Evolutionary conservation across 2,888 invertebrate genomes (phyloP).

Genomic region (Schizotus pectinicornis): DNA sequence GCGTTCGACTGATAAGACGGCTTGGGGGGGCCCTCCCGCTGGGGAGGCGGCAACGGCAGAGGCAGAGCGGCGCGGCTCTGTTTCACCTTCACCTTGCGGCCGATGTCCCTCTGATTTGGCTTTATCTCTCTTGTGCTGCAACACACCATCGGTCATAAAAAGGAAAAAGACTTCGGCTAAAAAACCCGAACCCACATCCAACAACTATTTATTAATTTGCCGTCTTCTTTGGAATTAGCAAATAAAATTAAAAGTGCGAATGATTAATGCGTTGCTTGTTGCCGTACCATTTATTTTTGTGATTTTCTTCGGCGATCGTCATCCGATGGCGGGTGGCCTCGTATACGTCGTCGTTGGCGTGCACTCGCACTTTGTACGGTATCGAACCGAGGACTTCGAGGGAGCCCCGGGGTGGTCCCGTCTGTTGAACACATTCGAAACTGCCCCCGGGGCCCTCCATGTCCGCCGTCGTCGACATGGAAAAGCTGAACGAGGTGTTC

Average conservation of each 20-base stretch:
- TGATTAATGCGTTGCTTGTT: conserved; percentile 31
- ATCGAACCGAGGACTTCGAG: conserved; percentile 86
- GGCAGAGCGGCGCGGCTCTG: conserved; percentile 44
- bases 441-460: conserved; percentile 87
- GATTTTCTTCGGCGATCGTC: conserved; percentile 90
- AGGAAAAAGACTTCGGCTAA: neutral
- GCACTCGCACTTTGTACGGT: conserved; percentile 87
- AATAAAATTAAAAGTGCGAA: neutral
- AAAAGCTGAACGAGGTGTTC: conserved; percentile 74
- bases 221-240: no score
- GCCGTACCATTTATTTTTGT: conserved; percentile 87
- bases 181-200: neutral
- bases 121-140: conserved; percentile 91
- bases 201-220: neutral
- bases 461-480: conserved; percentile 79
- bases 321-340: conserved; percentile 90
- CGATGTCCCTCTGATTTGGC: conserved; percentile 88
- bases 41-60: conserved; percentile 46
- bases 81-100: conserved; percentile 84
- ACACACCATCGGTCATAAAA: conserved; percentile 23
- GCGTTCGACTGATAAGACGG: conserved; percentile 54
- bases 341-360: conserved; percentile 95
- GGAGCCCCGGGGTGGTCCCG: conserved; percentile 61
- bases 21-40: conserved; percentile 48
- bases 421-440: conserved; percentile 87